These are phyloP conservation scores for Sphenodon punctatus DNA, from an alignment of 2,797 vertebrate genomes.

Conservation along the genomic window DNA sequence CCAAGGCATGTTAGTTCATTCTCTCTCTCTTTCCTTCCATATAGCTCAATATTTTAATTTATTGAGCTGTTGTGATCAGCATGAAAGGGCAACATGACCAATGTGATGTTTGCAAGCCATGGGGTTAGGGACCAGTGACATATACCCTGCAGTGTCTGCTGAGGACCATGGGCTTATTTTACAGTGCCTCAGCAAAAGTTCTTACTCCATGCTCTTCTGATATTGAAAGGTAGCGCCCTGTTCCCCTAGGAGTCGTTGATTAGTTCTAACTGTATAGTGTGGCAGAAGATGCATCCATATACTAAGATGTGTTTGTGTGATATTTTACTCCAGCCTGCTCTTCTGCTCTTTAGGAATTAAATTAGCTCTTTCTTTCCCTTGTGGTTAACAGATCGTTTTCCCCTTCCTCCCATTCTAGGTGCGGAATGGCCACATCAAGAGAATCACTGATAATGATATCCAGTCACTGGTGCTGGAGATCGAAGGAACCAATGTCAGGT, in stretches of 20 bases:
- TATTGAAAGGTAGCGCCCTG: neutral
- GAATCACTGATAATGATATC: conserved; percentile 96
- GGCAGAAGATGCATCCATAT: neutral
- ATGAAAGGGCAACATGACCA: too few species aligned
- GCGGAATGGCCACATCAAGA: conserved; percentile 95
- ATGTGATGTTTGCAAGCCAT: too few species aligned
- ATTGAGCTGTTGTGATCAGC: too few species aligned
- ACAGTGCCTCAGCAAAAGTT: neutral
- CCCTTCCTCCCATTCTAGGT: conserved; percentile 76
- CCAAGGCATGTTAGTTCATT: too few species aligned
- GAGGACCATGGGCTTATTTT: neutral
- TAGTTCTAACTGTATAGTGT: neutral
- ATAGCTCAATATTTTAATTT: too few species aligned
- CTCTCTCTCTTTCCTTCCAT: too few species aligned
- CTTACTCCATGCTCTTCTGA: neutral
- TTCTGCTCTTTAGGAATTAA: neutral
- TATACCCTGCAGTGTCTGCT: neutral
- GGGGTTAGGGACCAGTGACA: too few species aligned
- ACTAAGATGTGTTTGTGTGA: neutral
- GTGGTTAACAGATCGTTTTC: neutral
- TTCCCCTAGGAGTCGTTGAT: neutral
- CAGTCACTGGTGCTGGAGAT: conserved; percentile 95
- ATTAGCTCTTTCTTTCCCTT: neutral
- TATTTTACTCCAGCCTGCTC: neutral
- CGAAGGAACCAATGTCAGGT: conserved; percentile 96